phyloP scores from a whole-genome alignment of 35 echinoderm and acorn worm species.

The Stichopus chloronotus region DNA sequence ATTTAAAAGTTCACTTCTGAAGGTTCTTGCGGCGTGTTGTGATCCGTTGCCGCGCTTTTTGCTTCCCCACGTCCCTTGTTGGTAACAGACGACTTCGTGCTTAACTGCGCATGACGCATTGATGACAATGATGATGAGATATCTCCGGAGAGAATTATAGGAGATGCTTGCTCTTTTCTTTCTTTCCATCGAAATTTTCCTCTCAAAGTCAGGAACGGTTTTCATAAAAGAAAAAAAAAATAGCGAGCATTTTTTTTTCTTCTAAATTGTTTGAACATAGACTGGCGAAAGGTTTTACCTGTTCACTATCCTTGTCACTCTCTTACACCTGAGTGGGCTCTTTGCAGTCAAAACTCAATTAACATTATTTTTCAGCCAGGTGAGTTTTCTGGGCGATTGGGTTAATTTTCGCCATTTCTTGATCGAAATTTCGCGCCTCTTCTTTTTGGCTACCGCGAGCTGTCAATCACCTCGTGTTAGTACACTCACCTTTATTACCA shows the following conservation, averaged over 20 bases:
- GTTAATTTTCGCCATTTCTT: conserved; percentile 61
- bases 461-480: conserved; percentile 56
- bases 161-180: neutral
- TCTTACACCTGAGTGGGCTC: conserved; percentile 45
- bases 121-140: neutral
- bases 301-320: conserved; percentile 43
- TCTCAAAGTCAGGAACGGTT: conserved; percentile 35
- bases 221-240: neutral
- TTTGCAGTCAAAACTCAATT: conserved; percentile 66
- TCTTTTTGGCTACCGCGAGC: conserved; percentile 53
- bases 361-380: conserved; percentile 62
- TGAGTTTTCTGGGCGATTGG: conserved; percentile 53
- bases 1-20: neutral
- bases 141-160: conserved; percentile 8
- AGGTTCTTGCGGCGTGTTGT: neutral
- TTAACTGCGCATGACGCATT: conserved; percentile 40
- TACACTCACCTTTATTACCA: conserved; percentile 47
- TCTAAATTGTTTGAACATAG: conserved; percentile 52
- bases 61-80: neutral
- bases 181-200: neutral
- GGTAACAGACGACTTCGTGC: conserved; percentile 32
- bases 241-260: neutral
- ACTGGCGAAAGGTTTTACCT: conserved; percentile 48
- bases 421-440: conserved; percentile 68
- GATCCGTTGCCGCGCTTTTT: neutral